A percentile compares a stretch with the other conserved stretches of the same genome.
Conservation (phyloP, 2,797 vertebrate species). For the Triplophysa bombifrons region DNA sequence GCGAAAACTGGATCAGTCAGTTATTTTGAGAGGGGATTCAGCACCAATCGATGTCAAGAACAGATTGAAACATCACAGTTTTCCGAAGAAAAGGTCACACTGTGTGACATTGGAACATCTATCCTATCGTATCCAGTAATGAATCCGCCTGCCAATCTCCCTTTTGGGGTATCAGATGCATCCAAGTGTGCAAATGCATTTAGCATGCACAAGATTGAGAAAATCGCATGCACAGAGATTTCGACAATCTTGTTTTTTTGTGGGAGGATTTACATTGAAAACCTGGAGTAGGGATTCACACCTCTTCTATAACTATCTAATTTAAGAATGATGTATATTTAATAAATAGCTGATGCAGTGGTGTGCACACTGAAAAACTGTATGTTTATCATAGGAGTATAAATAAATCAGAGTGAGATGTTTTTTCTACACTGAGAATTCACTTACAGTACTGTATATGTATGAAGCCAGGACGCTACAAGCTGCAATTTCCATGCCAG, state of each 20-base stretch:
- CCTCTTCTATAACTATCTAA: slow-evolving; percentile 2
- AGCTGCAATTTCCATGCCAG: not conserved
- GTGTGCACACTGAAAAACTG: not conserved
- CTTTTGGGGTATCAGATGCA: slow-evolving; percentile 33
- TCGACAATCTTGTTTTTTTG: not conserved
- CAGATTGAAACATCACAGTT: slow-evolving; percentile 20
- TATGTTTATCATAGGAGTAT: not conserved
- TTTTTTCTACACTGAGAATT: not conserved
- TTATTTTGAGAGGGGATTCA: slow-evolving; percentile 6
- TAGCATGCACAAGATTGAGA: slow-evolving; percentile 42
- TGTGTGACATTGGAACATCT: slow-evolving; percentile 33
- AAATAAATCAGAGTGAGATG: slow-evolving; percentile 11
- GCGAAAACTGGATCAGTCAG: slow-evolving; percentile 15
- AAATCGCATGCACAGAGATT: slow-evolving; percentile 21
- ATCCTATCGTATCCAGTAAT: slow-evolving; percentile 46
- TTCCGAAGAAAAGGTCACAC: slow-evolving; percentile 40
- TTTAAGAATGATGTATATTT: slow-evolving; percentile 5
- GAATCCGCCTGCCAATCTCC: slow-evolving; percentile 43
- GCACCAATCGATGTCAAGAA: slow-evolving; percentile 34
- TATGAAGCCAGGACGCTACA: not conserved
- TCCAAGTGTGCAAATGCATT: slow-evolving; percentile 53
- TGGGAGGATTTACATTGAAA: slow-evolving; percentile 22
- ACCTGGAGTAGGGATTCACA: slow-evolving; percentile 4
- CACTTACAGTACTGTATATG: not conserved
- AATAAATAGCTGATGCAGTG: not conserved